Base-by-base conservation (phyloP, 2,888 invertebrate species). In the Uropetala carovei region DNA sequence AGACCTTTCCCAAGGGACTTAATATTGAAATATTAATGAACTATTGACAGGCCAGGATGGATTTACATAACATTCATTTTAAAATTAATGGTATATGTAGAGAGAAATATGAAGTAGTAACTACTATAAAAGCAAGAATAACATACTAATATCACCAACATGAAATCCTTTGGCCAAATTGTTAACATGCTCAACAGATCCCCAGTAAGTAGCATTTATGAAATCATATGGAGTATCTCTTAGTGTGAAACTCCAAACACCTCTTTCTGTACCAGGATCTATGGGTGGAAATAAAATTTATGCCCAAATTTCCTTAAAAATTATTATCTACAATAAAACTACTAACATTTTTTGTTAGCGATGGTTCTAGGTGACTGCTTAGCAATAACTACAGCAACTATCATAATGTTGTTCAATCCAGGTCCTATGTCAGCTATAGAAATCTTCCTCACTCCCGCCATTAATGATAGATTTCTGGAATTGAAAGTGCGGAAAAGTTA, bases 191-290 rank as follows among this genome's bases (percentile, higher is more conserved):
- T 96, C 96, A 92, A 96, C 96, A 8, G 96, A 95, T 5, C 97
- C 98, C 98, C 98, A 98, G 93, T 96, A 97, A 93, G 97, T 97
- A 22, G 97, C 97, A 94, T 98, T 98, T 86, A 97, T 97, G 9
- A 97, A 96, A 94, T 97, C 97, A 0, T 96, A 94, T 27, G 96
- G 95, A 0, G 97, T 97, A 95, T 98, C 98, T 93, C 98, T 96
- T 57, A 98, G 93, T 0, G 98, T 98, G 93, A 98, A 97, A 92
- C 96, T 97, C 95, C 97, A 97, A 0, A 98, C 98, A n/a, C 96
- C 97, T 93, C 96, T 96, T 59, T 95, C 95, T 92, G 96, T 96
- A 43, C 95, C 95, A 93, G 95, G 95, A 64, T 83, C 68, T 85
- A 13, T 16, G 91, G 82, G 14, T 2, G 14, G 89, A n/a, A 30